These are phyloP conservation scores for Nothoprocta pentlandii DNA, from an alignment of 2,113 vertebrate genomes.

Conservation along the genomic window DNA sequence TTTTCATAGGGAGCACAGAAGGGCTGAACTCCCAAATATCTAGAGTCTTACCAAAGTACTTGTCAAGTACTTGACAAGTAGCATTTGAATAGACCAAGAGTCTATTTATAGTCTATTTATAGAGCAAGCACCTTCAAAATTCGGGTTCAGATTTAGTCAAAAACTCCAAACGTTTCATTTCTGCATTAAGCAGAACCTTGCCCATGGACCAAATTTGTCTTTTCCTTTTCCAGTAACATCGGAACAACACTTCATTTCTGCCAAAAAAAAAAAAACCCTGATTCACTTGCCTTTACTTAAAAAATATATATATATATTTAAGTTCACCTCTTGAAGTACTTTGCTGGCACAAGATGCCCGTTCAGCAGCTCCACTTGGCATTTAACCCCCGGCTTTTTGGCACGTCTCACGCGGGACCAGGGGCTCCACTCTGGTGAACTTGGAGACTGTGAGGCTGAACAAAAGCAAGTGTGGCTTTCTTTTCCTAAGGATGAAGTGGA, in stretches of 20 bases:
- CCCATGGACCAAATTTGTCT: fast-evolving
- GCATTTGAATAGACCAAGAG: not conserved
- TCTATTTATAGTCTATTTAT: too few relatives aligned
- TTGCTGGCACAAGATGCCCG: not conserved
- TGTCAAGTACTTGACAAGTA: not conserved
- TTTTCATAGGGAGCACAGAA: not conserved
- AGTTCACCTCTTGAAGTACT: not conserved
- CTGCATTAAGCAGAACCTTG: not conserved
- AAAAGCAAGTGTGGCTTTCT: not conserved
- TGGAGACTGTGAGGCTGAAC: not conserved
- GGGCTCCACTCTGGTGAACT: not conserved
- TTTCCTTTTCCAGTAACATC: not conserved
- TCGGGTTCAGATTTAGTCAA: not conserved
- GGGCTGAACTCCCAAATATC: not conserved
- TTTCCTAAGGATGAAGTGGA: not conserved
- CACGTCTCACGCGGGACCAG: fast-evolving
- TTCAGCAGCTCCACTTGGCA: not conserved
- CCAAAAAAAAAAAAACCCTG: not conserved
- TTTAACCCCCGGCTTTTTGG: not conserved
- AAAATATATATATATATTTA: not conserved
- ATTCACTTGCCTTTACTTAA: not conserved
- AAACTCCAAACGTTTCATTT: not conserved
- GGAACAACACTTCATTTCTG: not conserved
- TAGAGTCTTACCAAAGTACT: not conserved
- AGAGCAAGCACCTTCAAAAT: not conserved